Evolutionary conservation across 2,797 vertebrate genomes (phyloP), one percentile per base, ranked within the genome.

Genomic region (Aplochiton taeniatus): DNA sequence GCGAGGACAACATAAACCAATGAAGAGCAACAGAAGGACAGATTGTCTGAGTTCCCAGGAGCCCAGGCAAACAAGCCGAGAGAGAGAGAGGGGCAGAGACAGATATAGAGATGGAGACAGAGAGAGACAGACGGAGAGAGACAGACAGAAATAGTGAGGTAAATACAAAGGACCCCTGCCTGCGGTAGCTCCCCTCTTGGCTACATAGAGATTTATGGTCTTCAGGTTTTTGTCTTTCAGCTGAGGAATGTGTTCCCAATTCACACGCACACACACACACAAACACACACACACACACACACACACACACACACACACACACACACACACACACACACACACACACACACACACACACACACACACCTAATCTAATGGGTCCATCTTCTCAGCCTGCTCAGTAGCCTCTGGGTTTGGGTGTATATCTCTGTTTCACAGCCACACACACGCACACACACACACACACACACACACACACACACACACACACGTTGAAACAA

Each of bases 131-230:
- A 58, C 14, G 44, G 41, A 43, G 55, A 58, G 7, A 58, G 54
- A 31, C 31, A 31, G 31, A 31, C 31, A 31, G 31, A 31, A 31
- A 31, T 31, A 31, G 31, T 6, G 19, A 20, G 13, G 54, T 64
- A 70, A 60, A 78, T 54, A 48, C 43, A 65, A 58, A 31, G 31
- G 3, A 2, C 31, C 31, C 31, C 31, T 54, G 19, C 67, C 68
- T 69, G 68, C 61, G 65, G 57, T 54, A 48, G 16, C 61, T 55
- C 52, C 54, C 48, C 47, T 52, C 60, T 31, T 31, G 31, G 44
- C 44, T 14, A 54, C 43, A 51, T 63, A 60, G 63, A 79, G 74
- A 83, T 83, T 79, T 83, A 83, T 73, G 46, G 63, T 66, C 65
- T 48, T 71, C 63, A 20, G 68, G 69, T 71, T 79, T 77, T 83